Base-by-base conservation (phyloP, 2,888 invertebrate species). In the Diarsia mendica region DNA sequence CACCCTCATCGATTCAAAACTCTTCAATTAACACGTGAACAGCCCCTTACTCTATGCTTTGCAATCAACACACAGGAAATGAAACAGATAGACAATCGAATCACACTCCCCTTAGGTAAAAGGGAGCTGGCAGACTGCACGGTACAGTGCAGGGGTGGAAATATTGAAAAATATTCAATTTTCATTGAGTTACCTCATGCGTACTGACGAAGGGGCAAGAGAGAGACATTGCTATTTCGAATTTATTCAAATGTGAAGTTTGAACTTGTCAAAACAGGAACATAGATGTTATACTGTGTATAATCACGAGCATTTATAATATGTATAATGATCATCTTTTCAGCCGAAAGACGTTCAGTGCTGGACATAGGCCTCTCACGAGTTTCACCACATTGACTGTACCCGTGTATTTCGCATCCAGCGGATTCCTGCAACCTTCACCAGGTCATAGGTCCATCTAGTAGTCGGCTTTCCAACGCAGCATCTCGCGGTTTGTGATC, bases 61-160 rank as follows among this genome's bases (percentile, higher is more conserved):
- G 81, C 79, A 84, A 84, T 88, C 88, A 87, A 80, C 77, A 75
- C 80, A 67, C 83, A 76, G 87, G 87, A 87, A 89, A 89, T 90
- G 85, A 87, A 90, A 86, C 83, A 83, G 85, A 80, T 79, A 82
- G 85, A 87, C 83, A 87, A 86, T 84, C 82, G 82, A 83, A 53
- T 61, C 3, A 20, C 51, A 44, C 13, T 15, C 51, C 60, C 23
- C 60, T 71, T 79, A 81, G 49, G 72, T 85, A 88, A 87, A 86
- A 86, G 81, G 80, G 72, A 77, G 86, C 78, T 83, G 18, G 3
- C 60, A 86, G 63, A 33, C 60, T 51, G 87, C 46, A 20, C 9
- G 87, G 88, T 89, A 28, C 1, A 13, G 3, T 23, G 33, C 6
- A 46, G 9, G 33, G 49, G 66, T 55, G 51, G 10, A 44, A 51